Evolutionary conservation across 1,140 invertebrate species (phyloP).

Genomic region (Eciton burchellii): DNA sequence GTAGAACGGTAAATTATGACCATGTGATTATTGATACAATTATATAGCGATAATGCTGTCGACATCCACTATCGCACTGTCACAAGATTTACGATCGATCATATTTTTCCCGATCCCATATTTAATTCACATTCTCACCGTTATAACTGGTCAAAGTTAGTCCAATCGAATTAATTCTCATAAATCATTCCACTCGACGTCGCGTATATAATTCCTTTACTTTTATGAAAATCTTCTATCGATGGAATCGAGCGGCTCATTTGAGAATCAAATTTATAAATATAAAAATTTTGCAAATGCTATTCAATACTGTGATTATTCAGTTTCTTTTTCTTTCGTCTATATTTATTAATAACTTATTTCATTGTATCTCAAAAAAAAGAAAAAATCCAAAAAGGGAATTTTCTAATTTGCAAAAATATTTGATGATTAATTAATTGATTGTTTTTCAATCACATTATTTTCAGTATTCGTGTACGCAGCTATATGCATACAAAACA

Average conservation of each 20-base stretch:
- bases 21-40: constrained; percentile 23
- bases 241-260: not conserved
- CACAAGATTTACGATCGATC: constrained; percentile 28
- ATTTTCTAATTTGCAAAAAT: not conserved
- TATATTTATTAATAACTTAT: not conserved
- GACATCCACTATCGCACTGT: constrained; percentile 19
- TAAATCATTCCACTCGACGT: constrained; percentile 1
- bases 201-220: not conserved
- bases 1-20: constrained; percentile 8
- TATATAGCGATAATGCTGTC: constrained; percentile 28
- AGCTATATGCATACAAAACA: not conserved
- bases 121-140: constrained; percentile 13
- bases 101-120: not conserved
- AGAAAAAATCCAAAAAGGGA: not conserved
- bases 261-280: not conserved
- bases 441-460: too few species aligned
- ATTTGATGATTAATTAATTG: not conserved
- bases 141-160: not conserved
- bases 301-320: not conserved
- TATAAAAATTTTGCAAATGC: not conserved
- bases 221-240: not conserved
- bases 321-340: too few species aligned
- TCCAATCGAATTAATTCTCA: not conserved
- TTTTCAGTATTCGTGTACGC: not conserved
- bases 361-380: not conserved